Evolutionary conservation across 1,140 invertebrate genomes (phyloP).

Genomic region (Danaus melanippus): DNA sequence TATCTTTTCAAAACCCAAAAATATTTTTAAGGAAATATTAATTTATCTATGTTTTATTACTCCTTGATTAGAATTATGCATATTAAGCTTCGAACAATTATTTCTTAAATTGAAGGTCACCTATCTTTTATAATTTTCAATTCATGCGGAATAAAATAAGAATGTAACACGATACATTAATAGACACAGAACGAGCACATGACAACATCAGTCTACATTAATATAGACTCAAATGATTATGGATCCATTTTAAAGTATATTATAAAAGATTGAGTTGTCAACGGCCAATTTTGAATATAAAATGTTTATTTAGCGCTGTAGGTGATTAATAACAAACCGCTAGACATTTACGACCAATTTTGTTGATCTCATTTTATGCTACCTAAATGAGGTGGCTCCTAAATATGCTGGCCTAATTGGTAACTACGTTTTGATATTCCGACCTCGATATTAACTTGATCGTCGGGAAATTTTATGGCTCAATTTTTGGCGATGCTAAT

Average conservation of each 20-base stretch:
- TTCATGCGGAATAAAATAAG: too few species aligned
- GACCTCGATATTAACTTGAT: conserved; percentile 13
- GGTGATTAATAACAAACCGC: conserved; percentile 42
- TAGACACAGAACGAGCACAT: conserved; percentile 5
- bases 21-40: too few species aligned
- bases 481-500: conserved; percentile 20
- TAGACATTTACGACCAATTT: conserved; percentile 43
- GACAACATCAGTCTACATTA: conserved; percentile 14
- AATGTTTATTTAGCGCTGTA: conserved; percentile 41
- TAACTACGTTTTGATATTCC: conserved; percentile 8
- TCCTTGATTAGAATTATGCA: too few species aligned
- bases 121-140: too few species aligned
- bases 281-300: conserved; percentile 48
- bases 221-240: conserved; percentile 21
- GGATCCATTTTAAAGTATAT: conserved; percentile 24
- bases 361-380: conserved; percentile 27
- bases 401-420: conserved; percentile 27
- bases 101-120: too few species aligned
- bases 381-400: conserved; percentile 20
- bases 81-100: too few species aligned
- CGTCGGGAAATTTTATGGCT: conserved; percentile 19
- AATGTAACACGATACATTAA: not conserved
- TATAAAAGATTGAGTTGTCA: conserved; percentile 56
- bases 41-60: too few species aligned
- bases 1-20: too few species aligned